Conservation (phyloP, 53 echinoderm and acorn worm genomes). For the Hippasteria phrygiana region DNA sequence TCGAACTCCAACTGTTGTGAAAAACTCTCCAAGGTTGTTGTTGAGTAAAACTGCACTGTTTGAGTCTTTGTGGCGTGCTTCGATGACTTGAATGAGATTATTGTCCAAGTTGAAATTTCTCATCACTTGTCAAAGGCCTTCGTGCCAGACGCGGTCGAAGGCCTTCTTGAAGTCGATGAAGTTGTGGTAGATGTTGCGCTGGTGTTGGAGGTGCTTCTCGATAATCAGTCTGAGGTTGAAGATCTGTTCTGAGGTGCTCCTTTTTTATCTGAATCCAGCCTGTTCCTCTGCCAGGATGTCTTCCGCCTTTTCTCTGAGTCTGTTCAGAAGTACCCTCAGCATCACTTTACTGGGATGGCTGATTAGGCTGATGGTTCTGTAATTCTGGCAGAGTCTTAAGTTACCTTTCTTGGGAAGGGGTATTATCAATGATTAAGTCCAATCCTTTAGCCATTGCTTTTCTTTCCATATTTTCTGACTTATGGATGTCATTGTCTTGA, state of each 20-base stretch:
- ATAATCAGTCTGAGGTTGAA: constrained; percentile 15
- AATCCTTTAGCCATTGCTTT: no score
- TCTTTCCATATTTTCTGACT: no score
- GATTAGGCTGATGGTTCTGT: no score
- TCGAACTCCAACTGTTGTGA: constrained; percentile 54
- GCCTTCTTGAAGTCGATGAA: constrained; percentile 53
- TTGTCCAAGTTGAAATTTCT: constrained; percentile 44
- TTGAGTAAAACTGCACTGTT: constrained; percentile 7
- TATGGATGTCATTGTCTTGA: no score
- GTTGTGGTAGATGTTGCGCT: constrained; percentile 7
- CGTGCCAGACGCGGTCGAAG: constrained; percentile 51
- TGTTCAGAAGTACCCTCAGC: constrained; percentile 31
- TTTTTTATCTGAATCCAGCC: constrained; percentile 52
- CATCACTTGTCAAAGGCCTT: constrained; percentile 21
- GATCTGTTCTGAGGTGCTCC: constrained; percentile 46
- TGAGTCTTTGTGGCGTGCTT: constrained; percentile 43
- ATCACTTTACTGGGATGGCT: constrained; percentile 24
- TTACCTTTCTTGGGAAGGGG: no score
- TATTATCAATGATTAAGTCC: no score
- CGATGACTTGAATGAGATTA: constrained; percentile 29
- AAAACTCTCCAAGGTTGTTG: constrained; percentile 49
- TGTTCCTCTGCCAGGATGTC: constrained; percentile 61
- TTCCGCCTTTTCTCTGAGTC: constrained; percentile 46
- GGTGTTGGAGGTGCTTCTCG: constrained; percentile 40
- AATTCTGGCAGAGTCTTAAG: no score